Conservation (phyloP, 2,888 invertebrate species). For the Alentia gelatinosa region DNA sequence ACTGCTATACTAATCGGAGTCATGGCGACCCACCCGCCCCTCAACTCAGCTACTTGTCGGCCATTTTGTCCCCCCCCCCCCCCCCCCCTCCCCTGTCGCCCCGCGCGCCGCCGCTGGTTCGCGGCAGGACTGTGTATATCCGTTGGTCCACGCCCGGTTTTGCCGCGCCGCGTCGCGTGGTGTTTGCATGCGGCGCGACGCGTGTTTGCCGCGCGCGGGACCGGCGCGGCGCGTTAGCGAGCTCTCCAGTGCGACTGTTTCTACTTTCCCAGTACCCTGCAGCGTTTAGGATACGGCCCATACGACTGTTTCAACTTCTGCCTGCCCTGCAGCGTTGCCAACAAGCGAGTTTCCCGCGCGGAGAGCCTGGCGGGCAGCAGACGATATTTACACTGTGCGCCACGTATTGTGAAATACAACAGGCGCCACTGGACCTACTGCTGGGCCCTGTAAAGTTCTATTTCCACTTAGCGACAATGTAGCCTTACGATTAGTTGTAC, state of each 20-base stretch:
- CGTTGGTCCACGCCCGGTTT: not conserved
- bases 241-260: not conserved
- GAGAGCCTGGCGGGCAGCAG: not conserved
- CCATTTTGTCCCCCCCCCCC: not conserved
- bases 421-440: not conserved
- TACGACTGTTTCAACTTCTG: constrained; percentile 8
- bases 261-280: no score
- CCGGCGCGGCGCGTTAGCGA: no score
- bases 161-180: not conserved
- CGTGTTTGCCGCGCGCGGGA: not conserved
- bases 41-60: not conserved
- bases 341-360: not conserved
- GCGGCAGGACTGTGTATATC: not conserved
- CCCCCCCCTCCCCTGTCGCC: not conserved
- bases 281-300: no score
- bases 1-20: no score
- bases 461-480: no score
- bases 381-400: not conserved
- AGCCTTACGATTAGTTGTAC: no score
- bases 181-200: not conserved
- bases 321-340: not conserved
- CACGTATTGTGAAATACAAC: not conserved
- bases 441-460: no score
- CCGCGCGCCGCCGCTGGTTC: not conserved
- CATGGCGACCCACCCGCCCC: no score